Conservation (phyloP, 1,140 invertebrate species). For the Watersipora subatra region DNA sequence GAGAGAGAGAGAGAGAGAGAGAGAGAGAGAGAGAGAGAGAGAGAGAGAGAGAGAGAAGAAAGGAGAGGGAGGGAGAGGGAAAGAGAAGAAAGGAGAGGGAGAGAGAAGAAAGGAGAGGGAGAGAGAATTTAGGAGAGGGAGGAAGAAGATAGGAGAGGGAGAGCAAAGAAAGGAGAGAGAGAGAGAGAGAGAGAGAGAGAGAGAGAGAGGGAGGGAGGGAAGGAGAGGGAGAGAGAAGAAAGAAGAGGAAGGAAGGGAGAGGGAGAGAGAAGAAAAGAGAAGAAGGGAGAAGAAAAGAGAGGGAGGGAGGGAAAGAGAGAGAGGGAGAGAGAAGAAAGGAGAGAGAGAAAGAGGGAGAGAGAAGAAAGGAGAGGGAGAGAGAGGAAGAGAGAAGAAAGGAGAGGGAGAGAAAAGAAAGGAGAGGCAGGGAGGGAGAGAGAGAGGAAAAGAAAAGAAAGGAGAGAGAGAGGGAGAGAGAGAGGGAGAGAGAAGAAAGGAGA, state of each 20-base stretch:
- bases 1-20: background rate
- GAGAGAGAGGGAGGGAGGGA: background rate
- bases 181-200: slow-evolving; percentile 1
- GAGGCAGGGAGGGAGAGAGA: slow-evolving; percentile 13
- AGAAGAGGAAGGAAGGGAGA: background rate
- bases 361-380: background rate
- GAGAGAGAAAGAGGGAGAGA: background rate
- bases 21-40: background rate
- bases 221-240: background rate
- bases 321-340: background rate
- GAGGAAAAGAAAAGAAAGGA: slow-evolving; percentile 12
- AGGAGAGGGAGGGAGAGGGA: background rate
- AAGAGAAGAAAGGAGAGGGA: background rate
- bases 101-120: background rate
- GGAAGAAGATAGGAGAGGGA: background rate
- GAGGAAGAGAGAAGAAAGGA: background rate
- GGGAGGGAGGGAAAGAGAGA: background rate
- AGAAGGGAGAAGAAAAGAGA: background rate
- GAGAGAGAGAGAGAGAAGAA: background rate
- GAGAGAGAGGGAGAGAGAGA: slow-evolving; percentile 8
- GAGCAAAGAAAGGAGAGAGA: background rate
- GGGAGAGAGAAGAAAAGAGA: background rate
- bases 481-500: slow-evolving; percentile 19
- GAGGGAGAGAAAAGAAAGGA: slow-evolving; percentile 8
- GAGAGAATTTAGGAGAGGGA: background rate